Conservation (phyloP, 2,113 vertebrate genomes). For the Trachemys scripta region DNA sequence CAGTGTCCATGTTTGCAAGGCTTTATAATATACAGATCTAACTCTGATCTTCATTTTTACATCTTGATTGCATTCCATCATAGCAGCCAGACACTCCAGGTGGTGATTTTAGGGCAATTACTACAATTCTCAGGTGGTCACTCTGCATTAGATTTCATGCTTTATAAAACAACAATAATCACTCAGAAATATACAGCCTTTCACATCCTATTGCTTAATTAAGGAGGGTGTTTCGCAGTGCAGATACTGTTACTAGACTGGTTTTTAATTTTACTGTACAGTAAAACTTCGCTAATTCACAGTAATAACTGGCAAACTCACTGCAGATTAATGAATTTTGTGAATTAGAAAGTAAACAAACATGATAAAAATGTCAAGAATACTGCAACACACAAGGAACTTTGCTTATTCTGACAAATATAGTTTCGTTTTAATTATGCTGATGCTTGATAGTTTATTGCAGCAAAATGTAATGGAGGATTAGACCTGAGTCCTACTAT, state of each 20-base stretch:
- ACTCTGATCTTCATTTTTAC: constrained; percentile 62
- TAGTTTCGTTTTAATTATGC: constrained; percentile 22
- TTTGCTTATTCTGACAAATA: constrained; percentile 50
- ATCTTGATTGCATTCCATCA: constrained; percentile 67
- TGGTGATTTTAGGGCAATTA: constrained; percentile 75
- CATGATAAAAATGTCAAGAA: constrained; percentile 54
- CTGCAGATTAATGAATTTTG: constrained; percentile 71
- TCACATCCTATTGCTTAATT: constrained; percentile 78
- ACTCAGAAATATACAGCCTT: constrained; percentile 75
- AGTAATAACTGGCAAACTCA: constrained; percentile 47
- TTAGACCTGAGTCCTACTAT: constrained; percentile 54
- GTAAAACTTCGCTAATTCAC: constrained; percentile 66
- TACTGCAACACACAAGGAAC: constrained; percentile 25
- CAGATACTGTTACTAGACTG: constrained; percentile 73
- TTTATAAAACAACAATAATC: constrained; percentile 78
- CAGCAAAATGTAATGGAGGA: constrained; percentile 31
- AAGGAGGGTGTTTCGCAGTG: constrained; percentile 69
- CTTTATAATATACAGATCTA: constrained; percentile 16
- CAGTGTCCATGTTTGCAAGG: background rate
- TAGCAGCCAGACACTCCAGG: constrained; percentile 61
- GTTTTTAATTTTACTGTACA: constrained; percentile 70
- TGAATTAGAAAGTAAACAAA: constrained; percentile 72
- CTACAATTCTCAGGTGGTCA: constrained; percentile 77
- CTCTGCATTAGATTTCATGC: constrained; percentile 75
- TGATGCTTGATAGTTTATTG: constrained; percentile 44